phyloP scores from a whole-genome alignment of 1,140 invertebrate genomes.

The Diachasma alloeum region DNA sequence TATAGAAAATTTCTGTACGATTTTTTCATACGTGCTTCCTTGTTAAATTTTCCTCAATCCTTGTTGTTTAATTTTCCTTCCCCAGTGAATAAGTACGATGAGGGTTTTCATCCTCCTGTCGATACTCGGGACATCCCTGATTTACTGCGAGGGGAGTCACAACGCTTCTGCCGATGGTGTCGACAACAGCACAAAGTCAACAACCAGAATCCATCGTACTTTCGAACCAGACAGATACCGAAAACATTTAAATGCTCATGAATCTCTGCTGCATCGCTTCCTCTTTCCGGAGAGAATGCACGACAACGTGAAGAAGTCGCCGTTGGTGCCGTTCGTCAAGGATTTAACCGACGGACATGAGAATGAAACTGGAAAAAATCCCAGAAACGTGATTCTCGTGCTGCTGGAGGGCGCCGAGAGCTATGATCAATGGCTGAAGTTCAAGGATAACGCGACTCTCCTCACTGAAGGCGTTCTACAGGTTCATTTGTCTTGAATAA shows the following conservation, averaged over 20 bases:
- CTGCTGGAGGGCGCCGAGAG: slow-evolving; percentile 32
- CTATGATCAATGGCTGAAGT: slow-evolving; percentile 27
- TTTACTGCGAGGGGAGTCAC: not conserved
- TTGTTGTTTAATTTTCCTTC: too few relatives aligned
- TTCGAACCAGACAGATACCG: not conserved
- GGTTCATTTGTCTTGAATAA: slow-evolving; percentile 19
- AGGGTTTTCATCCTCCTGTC: not conserved
- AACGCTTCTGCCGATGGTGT: not conserved
- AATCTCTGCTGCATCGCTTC: not conserved
- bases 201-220: not conserved
- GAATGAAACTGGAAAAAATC: slow-evolving; percentile 9
- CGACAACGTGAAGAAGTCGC: not conserved
- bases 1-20: too few relatives aligned
- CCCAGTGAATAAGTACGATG: not conserved
- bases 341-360: not conserved
- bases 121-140: not conserved
- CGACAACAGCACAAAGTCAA: not conserved
- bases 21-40: too few relatives aligned
- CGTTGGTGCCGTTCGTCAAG: not conserved
- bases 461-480: slow-evolving; percentile 39
- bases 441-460: slow-evolving; percentile 26
- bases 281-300: not conserved
- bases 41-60: too few relatives aligned
- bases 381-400: slow-evolving; percentile 42
- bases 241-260: not conserved